phyloP scores from a whole-genome alignment of 1,140 invertebrate genomes.

The Hyles vespertilio region DNA sequence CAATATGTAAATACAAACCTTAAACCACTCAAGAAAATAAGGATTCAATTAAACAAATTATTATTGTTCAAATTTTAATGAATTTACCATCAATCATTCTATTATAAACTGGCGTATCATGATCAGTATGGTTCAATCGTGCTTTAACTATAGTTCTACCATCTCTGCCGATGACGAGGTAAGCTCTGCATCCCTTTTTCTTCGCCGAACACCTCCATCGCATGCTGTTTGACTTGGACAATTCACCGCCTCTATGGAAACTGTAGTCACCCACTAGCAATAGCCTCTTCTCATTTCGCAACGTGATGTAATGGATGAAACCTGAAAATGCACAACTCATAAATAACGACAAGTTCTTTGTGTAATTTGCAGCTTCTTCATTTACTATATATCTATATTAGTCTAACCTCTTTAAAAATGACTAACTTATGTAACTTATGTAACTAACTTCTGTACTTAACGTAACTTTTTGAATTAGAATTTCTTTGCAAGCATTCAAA shows the following conservation, averaged over 20 bases:
- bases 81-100: conserved; percentile 1
- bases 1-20: no score
- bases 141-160: conserved; percentile 21
- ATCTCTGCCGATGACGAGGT: conserved; percentile 23
- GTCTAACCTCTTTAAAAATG: no score
- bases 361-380: no score
- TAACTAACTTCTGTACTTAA: no score
- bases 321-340: no score
- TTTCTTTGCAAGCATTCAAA: no score
- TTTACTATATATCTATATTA: no score
- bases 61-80: conserved; percentile 1
- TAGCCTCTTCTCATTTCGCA: conserved; percentile 19
- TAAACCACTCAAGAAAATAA: no score
- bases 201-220: conserved; percentile 34
- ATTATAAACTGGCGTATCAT: conserved; percentile 20
- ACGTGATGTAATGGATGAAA: conserved; percentile 25
- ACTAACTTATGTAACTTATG: no score
- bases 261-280: conserved; percentile 33
- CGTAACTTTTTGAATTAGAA: no score
- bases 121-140: conserved; percentile 17
- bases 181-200: conserved; percentile 33
- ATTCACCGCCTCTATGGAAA: conserved; percentile 23
- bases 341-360: no score
- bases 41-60: no score
- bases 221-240: conserved; percentile 9